Conservation (phyloP, 2,113 vertebrate species). For the Coreoperca whiteheadi region DNA sequence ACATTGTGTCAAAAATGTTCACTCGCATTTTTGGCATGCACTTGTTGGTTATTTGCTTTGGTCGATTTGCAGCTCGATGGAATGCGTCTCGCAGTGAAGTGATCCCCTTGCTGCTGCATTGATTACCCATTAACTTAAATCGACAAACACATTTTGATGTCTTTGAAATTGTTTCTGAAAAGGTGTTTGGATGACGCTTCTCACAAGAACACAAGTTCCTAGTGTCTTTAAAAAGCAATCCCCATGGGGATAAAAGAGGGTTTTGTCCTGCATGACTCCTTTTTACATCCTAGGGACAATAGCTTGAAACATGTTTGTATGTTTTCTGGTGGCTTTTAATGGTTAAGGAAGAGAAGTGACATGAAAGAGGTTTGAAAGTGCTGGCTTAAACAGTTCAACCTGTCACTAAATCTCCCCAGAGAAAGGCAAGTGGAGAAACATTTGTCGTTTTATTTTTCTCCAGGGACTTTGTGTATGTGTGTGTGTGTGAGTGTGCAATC, state of each 20-base stretch:
- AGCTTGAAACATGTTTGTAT: conserved; percentile 11
- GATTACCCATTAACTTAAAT: conserved; percentile 71
- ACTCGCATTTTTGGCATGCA: conserved; percentile 24
- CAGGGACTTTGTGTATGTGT: conserved; percentile 28
- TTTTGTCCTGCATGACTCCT: neutral
- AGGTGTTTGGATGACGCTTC: conserved; percentile 28
- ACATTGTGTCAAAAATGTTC: conserved; percentile 50
- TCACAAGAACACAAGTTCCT: conserved; percentile 26
- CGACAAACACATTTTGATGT: conserved; percentile 50
- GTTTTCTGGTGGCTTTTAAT: conserved; percentile 3
- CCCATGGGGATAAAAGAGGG: neutral
- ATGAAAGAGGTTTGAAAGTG: conserved; percentile 41
- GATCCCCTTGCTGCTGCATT: conserved; percentile 51
- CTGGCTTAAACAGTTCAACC: conserved; percentile 40
- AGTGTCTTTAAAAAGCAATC: conserved; percentile 20
- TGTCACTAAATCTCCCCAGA: conserved; percentile 41
- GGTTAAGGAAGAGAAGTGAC: neutral
- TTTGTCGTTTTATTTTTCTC: conserved; percentile 35
- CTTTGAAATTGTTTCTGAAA: conserved; percentile 44
- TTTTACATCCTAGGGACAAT: conserved; percentile 1
- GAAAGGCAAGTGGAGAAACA: conserved; percentile 39
- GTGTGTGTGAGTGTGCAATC: conserved; percentile 37
- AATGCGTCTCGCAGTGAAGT: conserved; percentile 48
- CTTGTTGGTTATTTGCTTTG: conserved; percentile 45
- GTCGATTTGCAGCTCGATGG: conserved; percentile 65